Evolutionary conservation across 1,140 invertebrate genomes (phyloP), one percentile per base, ranked within the genome.

Genomic region (Lucilia cuprina): DNA sequence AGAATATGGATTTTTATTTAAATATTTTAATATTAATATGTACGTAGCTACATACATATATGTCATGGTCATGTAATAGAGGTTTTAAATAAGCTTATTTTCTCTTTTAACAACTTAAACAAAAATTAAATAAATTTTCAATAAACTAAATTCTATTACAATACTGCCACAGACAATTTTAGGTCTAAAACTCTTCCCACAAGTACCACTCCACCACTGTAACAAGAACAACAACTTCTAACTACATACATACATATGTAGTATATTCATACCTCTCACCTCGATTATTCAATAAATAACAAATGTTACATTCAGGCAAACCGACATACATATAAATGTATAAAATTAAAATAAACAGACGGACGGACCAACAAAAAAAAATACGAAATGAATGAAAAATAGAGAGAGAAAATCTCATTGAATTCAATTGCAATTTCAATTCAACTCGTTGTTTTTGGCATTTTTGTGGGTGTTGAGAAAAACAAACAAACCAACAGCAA

Each of bases 371-470:
- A 9, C 19, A 70, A 70, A 70, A 70, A 70, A 70, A 70, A 21
- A 70, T 2, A 0, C n/a, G 19, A 21, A 21, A 21, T n/a, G 55
- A 21, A 21, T 19, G n/a, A 70, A 21, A 70, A n/a, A 70, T 19
- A 21, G 65, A 70, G n/a, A 70, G 65, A 70, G 19, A 70, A 70
- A 70, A 70, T 70, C 65, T 70, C n/a, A 70, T 70, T 21, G 65
- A 70, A 70, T 70, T 70, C 65, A 70, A 70, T 70, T 70, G 65
- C 21, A 70, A 70, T 25, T 70, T 70, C 65, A 21, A 70, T 70
- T 70, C n/a, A 70, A 70, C n/a, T 70, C 9, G 65, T 70, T 70
- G n/a, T 21, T 70, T 65, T 70, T 70, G 60, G 60, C 60, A 70
- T 70, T 70, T 70, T 70, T 70, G 65, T 21, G 65, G 65, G 65